These are phyloP conservation scores for Drosophila eohydei DNA, from an alignment of 2,888 invertebrate genomes.

Conservation along the genomic window DNA sequence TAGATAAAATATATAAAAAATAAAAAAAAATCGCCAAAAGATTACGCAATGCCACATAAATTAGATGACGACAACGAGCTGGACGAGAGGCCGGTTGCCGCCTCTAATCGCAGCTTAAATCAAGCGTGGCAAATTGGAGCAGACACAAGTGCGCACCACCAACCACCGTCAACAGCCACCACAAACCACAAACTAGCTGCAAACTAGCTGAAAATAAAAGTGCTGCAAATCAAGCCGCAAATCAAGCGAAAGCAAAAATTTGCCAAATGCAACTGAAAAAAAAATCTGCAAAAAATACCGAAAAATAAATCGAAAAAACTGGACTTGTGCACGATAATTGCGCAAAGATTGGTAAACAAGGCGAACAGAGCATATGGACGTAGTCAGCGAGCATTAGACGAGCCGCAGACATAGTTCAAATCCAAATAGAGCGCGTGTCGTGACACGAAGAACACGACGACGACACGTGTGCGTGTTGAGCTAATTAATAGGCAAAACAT, in stretches of 20 bases:
- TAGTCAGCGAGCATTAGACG: not conserved
- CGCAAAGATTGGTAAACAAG: slow-evolving; percentile 65
- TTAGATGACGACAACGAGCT: slow-evolving; percentile 54
- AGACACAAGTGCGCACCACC: slow-evolving; percentile 69
- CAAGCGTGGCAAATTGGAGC: slow-evolving; percentile 80
- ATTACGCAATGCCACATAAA: slow-evolving; percentile 76
- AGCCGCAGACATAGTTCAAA: slow-evolving; percentile 5
- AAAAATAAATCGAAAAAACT: slow-evolving; percentile 34
- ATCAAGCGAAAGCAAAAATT: slow-evolving; percentile 73
- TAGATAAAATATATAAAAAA: not conserved
- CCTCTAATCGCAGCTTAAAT: slow-evolving; percentile 77
- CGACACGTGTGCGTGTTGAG: slow-evolving; percentile 16
- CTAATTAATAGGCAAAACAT: slow-evolving; percentile 16
- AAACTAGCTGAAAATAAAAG: slow-evolving; percentile 45
- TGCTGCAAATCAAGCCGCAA: slow-evolving; percentile 51
- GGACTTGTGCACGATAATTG: slow-evolving; percentile 63
- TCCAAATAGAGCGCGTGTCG: slow-evolving; percentile 11
- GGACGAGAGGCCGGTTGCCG: slow-evolving; percentile 41
- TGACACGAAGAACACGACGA: slow-evolving; percentile 18
- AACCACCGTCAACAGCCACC: slow-evolving; percentile 23
- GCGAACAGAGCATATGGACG: slow-evolving; percentile 35
- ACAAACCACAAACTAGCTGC: slow-evolving; percentile 44
- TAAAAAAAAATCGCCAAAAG: slow-evolving; percentile 38
- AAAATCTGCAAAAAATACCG: slow-evolving; percentile 34
- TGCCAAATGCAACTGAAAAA: slow-evolving; percentile 36